These are phyloP conservation scores for Engystomops pustulosus DNA, from an alignment of 2,113 vertebrate species.

Conservation along the genomic window DNA sequence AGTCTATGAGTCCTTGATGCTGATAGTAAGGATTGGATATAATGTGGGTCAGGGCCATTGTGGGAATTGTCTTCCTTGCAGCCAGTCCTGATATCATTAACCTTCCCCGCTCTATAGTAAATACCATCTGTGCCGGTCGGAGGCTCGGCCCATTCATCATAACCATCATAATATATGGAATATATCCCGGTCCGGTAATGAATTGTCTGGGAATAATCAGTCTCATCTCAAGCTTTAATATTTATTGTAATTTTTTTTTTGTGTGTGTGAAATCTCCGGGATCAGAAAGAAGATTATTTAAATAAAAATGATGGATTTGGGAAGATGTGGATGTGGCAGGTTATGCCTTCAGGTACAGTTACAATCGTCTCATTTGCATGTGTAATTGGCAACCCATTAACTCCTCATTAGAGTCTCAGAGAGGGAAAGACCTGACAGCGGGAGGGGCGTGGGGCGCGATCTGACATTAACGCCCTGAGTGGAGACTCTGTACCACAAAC, in stretches of 20 bases:
- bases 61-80: conserved; percentile 25
- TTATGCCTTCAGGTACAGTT: conserved; percentile 56
- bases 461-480: no score
- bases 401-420: conserved; percentile 51
- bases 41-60: conserved; percentile 23
- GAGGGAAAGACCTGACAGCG: conserved; percentile 34
- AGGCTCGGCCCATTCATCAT: conserved; percentile 24
- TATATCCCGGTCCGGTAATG: conserved; percentile 36
- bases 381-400: conserved; percentile 56
- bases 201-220: conserved; percentile 53
- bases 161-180: conserved; percentile 52
- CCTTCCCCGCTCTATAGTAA: conserved; percentile 44
- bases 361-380: conserved; percentile 45
- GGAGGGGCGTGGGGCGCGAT: not conserved
- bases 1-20: not conserved
- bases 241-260: conserved; percentile 37
- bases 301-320: conserved; percentile 54
- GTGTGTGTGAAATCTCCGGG: not conserved
- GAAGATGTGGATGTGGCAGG: conserved; percentile 25
- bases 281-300: conserved; percentile 46
- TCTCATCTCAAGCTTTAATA: not conserved
- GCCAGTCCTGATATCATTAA: conserved; percentile 28
- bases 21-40: not conserved
- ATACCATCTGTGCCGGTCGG: conserved; percentile 40
- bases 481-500: no score